Percentiles rank a stretch among this genome's conserved stretches.
phyloP scores from a whole-genome alignment of 2,113 vertebrate species.

The Miniopterus natalensis region DNA sequence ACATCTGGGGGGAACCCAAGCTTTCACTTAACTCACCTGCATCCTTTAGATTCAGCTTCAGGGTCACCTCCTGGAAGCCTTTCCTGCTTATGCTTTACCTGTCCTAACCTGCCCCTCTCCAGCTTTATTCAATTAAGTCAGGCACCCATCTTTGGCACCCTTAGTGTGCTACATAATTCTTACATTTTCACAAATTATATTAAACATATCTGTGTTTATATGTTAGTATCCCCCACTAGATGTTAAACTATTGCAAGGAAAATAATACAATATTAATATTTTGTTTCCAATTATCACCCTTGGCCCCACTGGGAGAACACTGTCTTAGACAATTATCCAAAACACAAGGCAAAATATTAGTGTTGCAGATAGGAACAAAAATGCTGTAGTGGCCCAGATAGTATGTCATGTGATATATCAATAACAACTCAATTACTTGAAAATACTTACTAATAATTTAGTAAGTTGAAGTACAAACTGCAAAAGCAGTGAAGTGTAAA shows the following conservation, averaged over 20 bases:
- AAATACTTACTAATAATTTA: background rate
- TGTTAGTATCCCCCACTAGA: background rate
- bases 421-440: background rate
- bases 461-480: background rate
- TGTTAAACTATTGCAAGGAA: background rate
- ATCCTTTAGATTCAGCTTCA: background rate
- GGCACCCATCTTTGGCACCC: background rate
- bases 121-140: background rate
- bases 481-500: background rate
- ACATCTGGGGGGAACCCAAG: rapidly evolving
- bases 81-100: background rate
- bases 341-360: background rate
- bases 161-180: background rate
- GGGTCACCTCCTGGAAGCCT: background rate
- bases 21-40: background rate
- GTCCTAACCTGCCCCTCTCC: background rate
- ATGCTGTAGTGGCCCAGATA: background rate
- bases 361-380: background rate
- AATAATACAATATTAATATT: background rate
- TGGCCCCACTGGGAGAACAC: background rate
- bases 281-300: background rate
- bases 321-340: background rate
- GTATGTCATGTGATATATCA: background rate
- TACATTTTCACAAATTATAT: background rate
- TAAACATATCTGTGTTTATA: background rate